These are phyloP conservation scores for Hassar affinis DNA, from an alignment of 2,113 vertebrate genomes.

Conservation along the genomic window DNA sequence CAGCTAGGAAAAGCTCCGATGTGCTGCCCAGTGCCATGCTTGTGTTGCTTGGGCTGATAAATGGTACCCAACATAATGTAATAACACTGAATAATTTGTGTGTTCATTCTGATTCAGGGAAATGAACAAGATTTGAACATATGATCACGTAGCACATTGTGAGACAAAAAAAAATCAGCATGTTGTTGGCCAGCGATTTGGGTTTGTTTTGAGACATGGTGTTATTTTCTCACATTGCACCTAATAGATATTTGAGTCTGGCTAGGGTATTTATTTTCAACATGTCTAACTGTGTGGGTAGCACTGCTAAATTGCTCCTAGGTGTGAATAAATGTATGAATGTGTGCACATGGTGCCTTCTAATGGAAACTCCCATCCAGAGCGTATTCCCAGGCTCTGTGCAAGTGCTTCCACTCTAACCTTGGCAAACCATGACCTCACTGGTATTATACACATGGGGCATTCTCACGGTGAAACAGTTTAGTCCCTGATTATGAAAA, in stretches of 20 bases:
- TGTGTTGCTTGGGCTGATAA: background rate
- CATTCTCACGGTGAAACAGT: background rate
- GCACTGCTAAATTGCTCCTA: background rate
- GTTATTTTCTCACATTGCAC: background rate
- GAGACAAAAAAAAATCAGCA: background rate
- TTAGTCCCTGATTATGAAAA: conserved; percentile 26
- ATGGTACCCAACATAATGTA: background rate
- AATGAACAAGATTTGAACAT: background rate
- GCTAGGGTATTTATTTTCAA: background rate
- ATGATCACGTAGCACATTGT: background rate
- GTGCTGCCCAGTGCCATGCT: background rate
- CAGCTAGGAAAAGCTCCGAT: background rate
- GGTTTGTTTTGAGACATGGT: background rate
- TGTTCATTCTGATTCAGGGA: background rate
- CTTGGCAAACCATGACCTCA: background rate
- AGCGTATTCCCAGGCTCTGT: background rate
- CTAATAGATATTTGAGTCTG: background rate
- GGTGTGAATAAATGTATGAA: background rate
- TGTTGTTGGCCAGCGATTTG: background rate
- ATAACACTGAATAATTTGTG: background rate
- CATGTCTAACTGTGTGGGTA: background rate
- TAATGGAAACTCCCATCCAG: background rate
- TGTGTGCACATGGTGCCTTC: background rate
- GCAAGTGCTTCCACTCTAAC: background rate
- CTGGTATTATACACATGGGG: background rate